A percentile compares a stretch with the other conserved stretches of the same genome.
Evolutionary conservation across 1,140 invertebrate species (phyloP).

Genomic region (Mamestra configurata): DNA sequence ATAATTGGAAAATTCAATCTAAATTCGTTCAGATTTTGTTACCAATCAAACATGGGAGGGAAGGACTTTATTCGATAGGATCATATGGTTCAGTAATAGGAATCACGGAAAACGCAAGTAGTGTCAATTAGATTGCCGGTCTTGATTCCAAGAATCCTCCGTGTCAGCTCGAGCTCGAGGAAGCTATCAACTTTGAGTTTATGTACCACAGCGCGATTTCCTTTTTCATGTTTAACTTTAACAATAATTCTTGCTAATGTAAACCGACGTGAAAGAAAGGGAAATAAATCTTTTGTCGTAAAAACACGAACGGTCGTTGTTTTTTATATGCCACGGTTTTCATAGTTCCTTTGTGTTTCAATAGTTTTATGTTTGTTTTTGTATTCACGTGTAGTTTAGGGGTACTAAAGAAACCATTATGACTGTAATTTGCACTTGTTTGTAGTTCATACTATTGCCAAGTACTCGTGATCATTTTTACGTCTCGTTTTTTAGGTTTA

Average conservation of each 20-base stretch:
- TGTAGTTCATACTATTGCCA: not conserved
- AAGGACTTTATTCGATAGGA: conserved; percentile 41
- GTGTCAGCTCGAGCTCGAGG: not conserved
- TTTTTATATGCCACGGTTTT: conserved; percentile 6
- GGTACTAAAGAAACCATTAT: not conserved
- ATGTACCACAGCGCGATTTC: conserved; percentile 17
- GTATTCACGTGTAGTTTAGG: not conserved
- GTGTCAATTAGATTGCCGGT: conserved; percentile 42
- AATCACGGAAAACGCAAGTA: conserved; percentile 20
- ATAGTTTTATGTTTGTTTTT: conserved; percentile 18
- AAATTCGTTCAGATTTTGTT: conserved; percentile 56
- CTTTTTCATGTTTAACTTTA: conserved; percentile 31
- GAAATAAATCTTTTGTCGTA: conserved; percentile 38
- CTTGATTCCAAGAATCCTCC: not conserved
- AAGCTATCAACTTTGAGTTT: conserved; percentile 41
- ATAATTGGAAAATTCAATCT: conserved; percentile 73
- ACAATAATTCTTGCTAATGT: conserved; percentile 45
- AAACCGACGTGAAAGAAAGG: conserved; percentile 16
- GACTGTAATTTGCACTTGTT: conserved; percentile 1
- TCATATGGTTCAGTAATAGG: conserved; percentile 32
- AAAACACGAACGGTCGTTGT: conserved; percentile 25
- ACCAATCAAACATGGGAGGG: conserved; percentile 40
- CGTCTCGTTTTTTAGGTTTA: too few species aligned
- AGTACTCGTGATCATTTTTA: not conserved
- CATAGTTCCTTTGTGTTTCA: conserved; percentile 7